Evolutionary conservation across 1,140 invertebrate species (phyloP), one percentile per base, ranked within the genome.

Genomic region (Drosophila pachea): DNA sequence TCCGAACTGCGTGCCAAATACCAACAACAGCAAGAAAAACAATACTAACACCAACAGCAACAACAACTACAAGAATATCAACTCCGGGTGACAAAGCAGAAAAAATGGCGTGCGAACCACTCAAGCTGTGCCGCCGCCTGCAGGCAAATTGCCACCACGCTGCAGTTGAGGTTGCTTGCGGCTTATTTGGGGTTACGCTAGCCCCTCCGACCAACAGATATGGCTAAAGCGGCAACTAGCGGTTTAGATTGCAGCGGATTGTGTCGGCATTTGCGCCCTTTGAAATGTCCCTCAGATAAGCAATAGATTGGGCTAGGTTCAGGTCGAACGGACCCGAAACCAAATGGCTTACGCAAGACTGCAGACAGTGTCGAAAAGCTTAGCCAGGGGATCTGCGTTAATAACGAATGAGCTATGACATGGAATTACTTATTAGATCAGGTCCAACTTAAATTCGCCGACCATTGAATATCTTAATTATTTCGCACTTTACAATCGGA

Each of bases 1-100:
- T 87, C 83, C 84, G 35, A 71, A 86, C 49, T 76, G 81, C 76
- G 79, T 76, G 62, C 68, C 68, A 69, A 79, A 73, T 52, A 84
- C 48, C 59, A 67, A 67, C 72, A 61, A 49, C 12, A 29, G 48
- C 59, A 82, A 50, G 36, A 60, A 58, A 22, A 38, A 33, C 29
- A 16, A 36, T 4, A 32, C 47, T 36, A 61, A 47, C 55, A 82
- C 47, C 35, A 60, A 54, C 29, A 40, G 22, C 32, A 31, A 33
- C 12, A 32, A 40, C 45, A 16, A 54, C 22, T 31, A 40, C 29
- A 60, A 52, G 6, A 58, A 11, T 14, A 7, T 43, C 8, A 55
- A 36, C 68, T 11, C 38, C 40, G 22, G 48, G 31, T 76, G 74
- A 68, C 48, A 72, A 50, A 63, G 58, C 31, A 33, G 16, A 74